A percentile compares a stretch with the other conserved stretches of the same genome.
Conservation (phyloP, 2,113 vertebrate species). For the Lanius collurio region DNA sequence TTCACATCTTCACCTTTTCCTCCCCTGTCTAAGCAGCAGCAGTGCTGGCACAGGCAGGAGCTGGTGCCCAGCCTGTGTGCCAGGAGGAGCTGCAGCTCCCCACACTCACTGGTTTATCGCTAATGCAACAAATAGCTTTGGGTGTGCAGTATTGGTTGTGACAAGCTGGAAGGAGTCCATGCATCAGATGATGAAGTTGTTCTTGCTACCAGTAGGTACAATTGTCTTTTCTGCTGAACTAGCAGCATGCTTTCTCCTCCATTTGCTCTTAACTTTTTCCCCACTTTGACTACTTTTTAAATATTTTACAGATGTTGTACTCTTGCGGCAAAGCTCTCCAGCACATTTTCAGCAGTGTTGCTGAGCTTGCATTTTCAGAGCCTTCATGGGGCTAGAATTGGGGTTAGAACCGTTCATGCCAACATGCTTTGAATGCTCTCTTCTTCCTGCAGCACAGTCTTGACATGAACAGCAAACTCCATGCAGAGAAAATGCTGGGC, state of each 20-base stretch:
- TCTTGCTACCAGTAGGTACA: constrained; percentile 21
- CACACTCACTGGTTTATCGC: neutral
- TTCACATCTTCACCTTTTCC: neutral
- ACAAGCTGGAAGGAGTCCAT: constrained; percentile 28
- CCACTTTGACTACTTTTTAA: neutral
- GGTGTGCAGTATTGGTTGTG: neutral
- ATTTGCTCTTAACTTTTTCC: neutral
- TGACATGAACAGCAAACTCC: neutral
- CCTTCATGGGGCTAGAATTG: too few species aligned
- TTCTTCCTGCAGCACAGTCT: neutral
- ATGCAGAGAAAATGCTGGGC: neutral
- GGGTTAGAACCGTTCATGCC: neutral
- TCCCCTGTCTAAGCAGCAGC: neutral
- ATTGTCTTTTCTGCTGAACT: constrained; percentile 12
- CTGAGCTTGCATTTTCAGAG: neutral
- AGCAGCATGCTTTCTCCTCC: neutral
- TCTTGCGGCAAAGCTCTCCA: neutral
- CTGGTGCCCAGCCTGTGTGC: neutral
- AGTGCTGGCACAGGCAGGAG: neutral
- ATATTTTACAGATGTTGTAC: neutral
- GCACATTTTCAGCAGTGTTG: neutral
- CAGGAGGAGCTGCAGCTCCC: neutral
- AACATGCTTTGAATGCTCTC: neutral
- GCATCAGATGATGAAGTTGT: neutral
- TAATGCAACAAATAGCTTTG: constrained; percentile 34